Conservation (phyloP, 2,888 invertebrate species). For the Eilema depressum region DNA sequence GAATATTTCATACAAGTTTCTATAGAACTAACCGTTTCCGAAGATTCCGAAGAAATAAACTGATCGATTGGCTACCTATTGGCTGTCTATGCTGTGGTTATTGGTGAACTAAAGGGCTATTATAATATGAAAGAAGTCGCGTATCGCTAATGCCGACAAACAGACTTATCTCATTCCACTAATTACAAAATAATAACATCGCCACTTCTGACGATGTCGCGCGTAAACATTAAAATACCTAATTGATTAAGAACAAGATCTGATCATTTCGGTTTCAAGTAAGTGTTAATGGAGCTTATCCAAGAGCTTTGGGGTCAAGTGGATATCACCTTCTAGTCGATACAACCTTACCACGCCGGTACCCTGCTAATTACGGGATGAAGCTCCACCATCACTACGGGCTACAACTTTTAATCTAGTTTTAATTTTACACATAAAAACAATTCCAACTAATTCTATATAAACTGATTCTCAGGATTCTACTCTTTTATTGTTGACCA, state of each 20-base stretch:
- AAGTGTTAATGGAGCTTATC: no score
- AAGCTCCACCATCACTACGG: no score
- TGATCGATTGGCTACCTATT: not conserved
- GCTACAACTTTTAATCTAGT: no score
- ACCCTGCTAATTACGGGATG: no score
- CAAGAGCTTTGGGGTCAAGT: no score
- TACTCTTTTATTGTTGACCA: no score
- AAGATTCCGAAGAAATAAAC: not conserved
- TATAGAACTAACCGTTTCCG: not conserved
- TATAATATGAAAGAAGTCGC: not conserved
- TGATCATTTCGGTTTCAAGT: not conserved
- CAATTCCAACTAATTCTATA: no score
- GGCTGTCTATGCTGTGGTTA: not conserved
- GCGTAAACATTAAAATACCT: not conserved
- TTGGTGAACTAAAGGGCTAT: not conserved
- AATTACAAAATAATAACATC: not conserved
- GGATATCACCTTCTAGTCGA: no score
- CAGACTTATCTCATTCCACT: not conserved
- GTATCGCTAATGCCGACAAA: not conserved
- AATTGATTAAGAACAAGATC: not conserved
- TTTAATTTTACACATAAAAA: no score
- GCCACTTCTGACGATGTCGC: not conserved
- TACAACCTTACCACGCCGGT: no score
- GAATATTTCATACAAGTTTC: not conserved
- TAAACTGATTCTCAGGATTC: no score